Base-by-base conservation (phyloP, 2,888 invertebrate species). In the Drosophila siamana region DNA sequence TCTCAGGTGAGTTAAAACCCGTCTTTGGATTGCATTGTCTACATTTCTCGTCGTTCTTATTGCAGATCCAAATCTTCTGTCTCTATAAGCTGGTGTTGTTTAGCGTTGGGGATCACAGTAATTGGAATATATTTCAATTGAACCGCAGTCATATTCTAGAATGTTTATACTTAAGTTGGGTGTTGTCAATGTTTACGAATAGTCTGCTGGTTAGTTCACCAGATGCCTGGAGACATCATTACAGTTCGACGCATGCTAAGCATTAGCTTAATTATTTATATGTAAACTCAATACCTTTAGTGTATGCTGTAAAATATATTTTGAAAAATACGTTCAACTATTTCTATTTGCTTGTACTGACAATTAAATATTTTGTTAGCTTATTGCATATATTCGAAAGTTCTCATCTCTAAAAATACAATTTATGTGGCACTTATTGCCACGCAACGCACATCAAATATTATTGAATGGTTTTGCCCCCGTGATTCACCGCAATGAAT, bases 181-280 rank as follows among this genome's bases (percentile, higher is more conserved):
- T 70, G 0, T 47, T 47, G 8, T 46, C 65, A 19, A 80, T 80
- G 86, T 79, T 79, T 33, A 33, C 63, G 0, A 85, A 80, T 13
- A 64, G 63, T n/a, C 8, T 85, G 2, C 8, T 82, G 19, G 50
- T 85, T 4, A 67, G 51, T 7, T 51, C 71, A 0, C 13, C 38
- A 1, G 0, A 1, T 0, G 43, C 28, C 9, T 63, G 74, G 67
- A 4, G 0, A 4, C 2, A 40, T 2, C 54, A 40, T 19, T n/a
- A 16, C 8, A 59, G 41, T 15, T 15, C 30, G n/a, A 1, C 11
- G 5, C 33, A 15, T 15, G 7, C 13, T 33, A 24, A 22, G 9
- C 43, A 44, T 36, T 22, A 15, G 6, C 11, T 30, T 13, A 36
- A 13, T 36, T 36, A 36, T 13, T 13, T 30, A 30, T 30, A n/a